Percentiles rank a stretch among this genome's conserved stretches.
Evolutionary conservation across 2,797 vertebrate species (phyloP).

Genomic region (Loris lydekkerianus): DNA sequence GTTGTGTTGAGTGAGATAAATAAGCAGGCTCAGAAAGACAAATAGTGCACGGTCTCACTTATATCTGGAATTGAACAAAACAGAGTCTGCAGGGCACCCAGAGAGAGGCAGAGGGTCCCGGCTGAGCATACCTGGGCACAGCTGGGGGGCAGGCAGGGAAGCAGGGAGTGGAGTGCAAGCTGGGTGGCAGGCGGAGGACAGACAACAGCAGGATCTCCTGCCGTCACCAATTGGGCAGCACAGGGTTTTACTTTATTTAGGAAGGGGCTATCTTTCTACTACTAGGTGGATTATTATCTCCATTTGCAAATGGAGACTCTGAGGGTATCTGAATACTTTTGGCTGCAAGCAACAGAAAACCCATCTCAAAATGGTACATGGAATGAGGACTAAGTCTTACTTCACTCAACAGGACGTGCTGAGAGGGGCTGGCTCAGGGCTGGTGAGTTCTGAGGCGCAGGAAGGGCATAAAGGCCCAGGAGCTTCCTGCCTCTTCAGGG

Average conservation of each 20-base stretch:
- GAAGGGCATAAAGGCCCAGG: too few relatives aligned
- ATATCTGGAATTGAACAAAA: not conserved
- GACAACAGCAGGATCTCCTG: not conserved
- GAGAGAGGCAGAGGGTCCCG: not conserved
- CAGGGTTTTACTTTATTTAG: not conserved
- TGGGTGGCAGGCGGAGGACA: too few relatives aligned
- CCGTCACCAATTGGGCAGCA: not conserved
- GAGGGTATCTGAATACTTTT: not conserved
- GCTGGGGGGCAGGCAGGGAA: not conserved
- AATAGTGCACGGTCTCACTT: accelerated
- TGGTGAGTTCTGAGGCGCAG: not conserved
- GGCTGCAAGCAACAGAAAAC: not conserved
- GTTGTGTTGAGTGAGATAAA: not conserved
- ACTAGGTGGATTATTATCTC: not conserved
- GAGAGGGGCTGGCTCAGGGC: too few relatives aligned
- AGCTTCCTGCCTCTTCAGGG: not conserved
- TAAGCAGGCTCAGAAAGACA: not conserved
- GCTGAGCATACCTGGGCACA: not conserved
- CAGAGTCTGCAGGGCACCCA: not conserved
- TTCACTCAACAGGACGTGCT: too few relatives aligned
- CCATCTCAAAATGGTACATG: not conserved
- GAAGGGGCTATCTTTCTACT: not conserved
- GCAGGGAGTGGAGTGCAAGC: too few relatives aligned
- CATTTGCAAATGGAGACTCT: not conserved
- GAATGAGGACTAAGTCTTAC: accelerated